A percentile compares a stretch with the other conserved stretches of the same genome.
These are phyloP conservation scores for Drosophila sechellia DNA, from an alignment of 1,140 invertebrate genomes.

Conservation along the genomic window DNA sequence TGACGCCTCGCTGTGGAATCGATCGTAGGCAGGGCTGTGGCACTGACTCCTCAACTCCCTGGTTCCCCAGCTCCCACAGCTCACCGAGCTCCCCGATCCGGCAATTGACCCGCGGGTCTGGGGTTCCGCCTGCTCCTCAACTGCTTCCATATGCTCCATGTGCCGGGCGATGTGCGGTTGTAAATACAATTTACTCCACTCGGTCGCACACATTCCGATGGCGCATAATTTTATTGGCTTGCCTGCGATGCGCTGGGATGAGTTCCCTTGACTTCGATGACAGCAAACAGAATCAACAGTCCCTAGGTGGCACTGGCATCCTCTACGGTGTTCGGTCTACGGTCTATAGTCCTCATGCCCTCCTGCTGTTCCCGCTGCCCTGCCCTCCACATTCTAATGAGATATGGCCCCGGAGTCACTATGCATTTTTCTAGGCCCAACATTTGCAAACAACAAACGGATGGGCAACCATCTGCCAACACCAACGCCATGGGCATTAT, in stretches of 20 bases:
- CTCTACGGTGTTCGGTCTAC: neutral
- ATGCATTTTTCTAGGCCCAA: constrained; percentile 56
- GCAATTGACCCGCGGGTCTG: constrained; percentile 38
- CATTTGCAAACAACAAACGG: constrained; percentile 44
- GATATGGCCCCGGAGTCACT: constrained; percentile 46
- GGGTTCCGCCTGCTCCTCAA: constrained; percentile 11
- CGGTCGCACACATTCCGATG: constrained; percentile 70
- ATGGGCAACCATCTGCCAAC: constrained; percentile 39
- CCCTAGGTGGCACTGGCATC: constrained; percentile 37
- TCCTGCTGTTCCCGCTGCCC: neutral
- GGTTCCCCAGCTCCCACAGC: neutral
- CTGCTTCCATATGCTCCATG: constrained; percentile 39
- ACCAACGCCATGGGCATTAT: constrained; percentile 28
- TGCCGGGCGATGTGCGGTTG: constrained; percentile 39
- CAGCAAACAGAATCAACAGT: constrained; percentile 69
- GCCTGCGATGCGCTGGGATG: constrained; percentile 26
- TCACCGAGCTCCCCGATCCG: neutral
- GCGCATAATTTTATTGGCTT: constrained; percentile 80
- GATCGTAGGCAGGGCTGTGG: constrained; percentile 23
- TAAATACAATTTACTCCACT: constrained; percentile 78
- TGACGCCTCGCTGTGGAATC: constrained; percentile 12
- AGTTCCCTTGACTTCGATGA: constrained; percentile 52
- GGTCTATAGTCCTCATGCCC: neutral
- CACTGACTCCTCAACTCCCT: neutral
- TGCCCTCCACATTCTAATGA: constrained; percentile 42